These are phyloP conservation scores for Laticauda colubrina DNA, from an alignment of 2,113 vertebrate genomes.

Conservation along the genomic window DNA sequence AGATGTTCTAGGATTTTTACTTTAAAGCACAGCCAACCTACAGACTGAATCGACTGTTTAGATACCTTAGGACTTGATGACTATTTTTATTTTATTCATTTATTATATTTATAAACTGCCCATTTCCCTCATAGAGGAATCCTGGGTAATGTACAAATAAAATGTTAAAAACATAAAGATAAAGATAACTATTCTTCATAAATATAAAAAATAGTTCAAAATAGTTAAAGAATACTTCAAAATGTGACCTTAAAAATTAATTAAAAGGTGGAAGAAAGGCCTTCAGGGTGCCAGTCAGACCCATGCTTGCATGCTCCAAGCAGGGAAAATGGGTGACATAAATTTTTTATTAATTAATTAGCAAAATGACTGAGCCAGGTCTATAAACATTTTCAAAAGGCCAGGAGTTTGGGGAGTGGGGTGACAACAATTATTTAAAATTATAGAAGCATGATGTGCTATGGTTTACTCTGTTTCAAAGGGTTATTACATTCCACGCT, in stretches of 20 bases:
- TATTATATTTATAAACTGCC: not conserved
- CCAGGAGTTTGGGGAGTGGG: not conserved
- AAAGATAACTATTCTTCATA: no score
- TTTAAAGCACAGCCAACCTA: not conserved
- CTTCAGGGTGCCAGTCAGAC: not conserved
- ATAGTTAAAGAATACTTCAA: not conserved
- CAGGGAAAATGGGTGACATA: not conserved
- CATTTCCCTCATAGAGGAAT: not conserved
- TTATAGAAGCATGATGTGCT: not conserved
- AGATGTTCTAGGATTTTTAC: not conserved
- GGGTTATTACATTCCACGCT: not conserved
- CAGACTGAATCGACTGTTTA: not conserved
- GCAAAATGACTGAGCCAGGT: not conserved
- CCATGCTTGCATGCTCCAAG: not conserved
- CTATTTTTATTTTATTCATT: not conserved
- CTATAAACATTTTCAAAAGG: not conserved
- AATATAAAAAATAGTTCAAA: not conserved
- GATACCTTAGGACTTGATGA: not conserved
- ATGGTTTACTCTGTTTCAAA: not conserved
- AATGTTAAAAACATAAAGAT: not conserved
- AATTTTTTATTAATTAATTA: not conserved
- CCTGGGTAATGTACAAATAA: not conserved
- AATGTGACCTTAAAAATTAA: not conserved
- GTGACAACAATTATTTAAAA: not conserved
- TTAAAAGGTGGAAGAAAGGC: not conserved